These are phyloP conservation scores for Lucilia cuprina DNA, from an alignment of 1,140 invertebrate species.

Conservation along the genomic window DNA sequence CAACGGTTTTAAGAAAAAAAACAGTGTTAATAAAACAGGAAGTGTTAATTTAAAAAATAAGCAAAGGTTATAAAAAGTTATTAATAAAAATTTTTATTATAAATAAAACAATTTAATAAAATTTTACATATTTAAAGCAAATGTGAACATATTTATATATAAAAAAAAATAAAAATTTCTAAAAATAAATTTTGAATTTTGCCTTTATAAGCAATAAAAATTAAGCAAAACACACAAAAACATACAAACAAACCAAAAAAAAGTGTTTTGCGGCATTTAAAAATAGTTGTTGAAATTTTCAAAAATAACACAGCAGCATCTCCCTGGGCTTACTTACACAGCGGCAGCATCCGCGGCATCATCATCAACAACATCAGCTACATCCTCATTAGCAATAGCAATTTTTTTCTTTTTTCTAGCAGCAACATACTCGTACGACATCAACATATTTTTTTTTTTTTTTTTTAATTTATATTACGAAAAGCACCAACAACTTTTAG, in stretches of 20 bases:
- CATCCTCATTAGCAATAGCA: not conserved
- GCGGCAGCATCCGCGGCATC: not conserved
- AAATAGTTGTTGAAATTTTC: conserved; percentile 40
- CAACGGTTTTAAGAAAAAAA: not conserved
- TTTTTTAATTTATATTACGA: not conserved
- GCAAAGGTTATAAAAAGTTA: no score
- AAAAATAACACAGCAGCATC: conserved; percentile 41
- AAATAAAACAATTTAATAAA: not conserved
- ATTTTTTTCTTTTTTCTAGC: no score
- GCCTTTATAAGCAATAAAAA: not conserved
- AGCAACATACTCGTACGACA: not conserved
- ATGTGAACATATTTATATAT: not conserved
- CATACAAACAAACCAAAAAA: conserved; percentile 15
- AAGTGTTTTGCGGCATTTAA: conserved; percentile 30
- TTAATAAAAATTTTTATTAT: not conserved
- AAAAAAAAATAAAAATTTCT: conserved; percentile 14
- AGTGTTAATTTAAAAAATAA: not conserved
- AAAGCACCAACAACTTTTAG: not conserved
- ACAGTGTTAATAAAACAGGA: not conserved
- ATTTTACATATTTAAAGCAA: not conserved
- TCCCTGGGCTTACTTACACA: conserved; percentile 38
- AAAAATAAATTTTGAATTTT: conserved; percentile 29
- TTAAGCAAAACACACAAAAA: not conserved
- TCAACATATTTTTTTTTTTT: not conserved
- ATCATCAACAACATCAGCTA: not conserved